phyloP scores from a whole-genome alignment of 2,113 vertebrate genomes.

The Dendropsophus ebraccatus region DNA sequence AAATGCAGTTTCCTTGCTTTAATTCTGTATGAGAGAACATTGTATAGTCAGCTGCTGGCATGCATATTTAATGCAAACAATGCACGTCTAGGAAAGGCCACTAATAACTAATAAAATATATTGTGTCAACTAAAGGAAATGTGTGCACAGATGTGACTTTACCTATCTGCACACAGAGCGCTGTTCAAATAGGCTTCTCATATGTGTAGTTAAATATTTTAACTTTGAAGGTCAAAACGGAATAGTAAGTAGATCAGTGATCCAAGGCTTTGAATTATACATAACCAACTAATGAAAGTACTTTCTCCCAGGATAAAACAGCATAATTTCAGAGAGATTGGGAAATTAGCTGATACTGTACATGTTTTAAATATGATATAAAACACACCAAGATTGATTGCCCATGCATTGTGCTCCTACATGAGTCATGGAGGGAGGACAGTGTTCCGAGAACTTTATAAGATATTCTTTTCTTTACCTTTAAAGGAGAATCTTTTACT shows the following conservation, averaged over 20 bases:
- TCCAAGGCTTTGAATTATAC: slow-evolving; percentile 48
- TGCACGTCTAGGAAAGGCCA: not conserved
- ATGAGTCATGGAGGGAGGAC: not conserved
- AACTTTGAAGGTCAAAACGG: slow-evolving; percentile 58
- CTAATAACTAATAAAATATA: slow-evolving; percentile 46
- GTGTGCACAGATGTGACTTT: slow-evolving; percentile 53
- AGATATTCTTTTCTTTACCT: no score
- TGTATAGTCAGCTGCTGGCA: slow-evolving; percentile 8
- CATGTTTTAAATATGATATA: slow-evolving; percentile 54
- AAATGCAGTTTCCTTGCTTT: slow-evolving; percentile 1
- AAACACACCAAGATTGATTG: slow-evolving; percentile 15
- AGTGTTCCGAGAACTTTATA: not conserved
- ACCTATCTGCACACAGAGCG: slow-evolving; percentile 11
- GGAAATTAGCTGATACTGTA: slow-evolving; percentile 16
- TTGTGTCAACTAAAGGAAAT: slow-evolving; percentile 39
- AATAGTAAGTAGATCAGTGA: slow-evolving; percentile 51
- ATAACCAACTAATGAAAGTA: slow-evolving; percentile 53
- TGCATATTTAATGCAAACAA: slow-evolving; percentile 45
- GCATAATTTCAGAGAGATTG: slow-evolving; percentile 36
- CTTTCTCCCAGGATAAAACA: slow-evolving; percentile 46
- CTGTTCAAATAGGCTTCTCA: slow-evolving; percentile 42
- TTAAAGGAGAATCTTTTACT: no score
- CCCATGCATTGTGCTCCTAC: not conserved
- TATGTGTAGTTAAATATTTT: slow-evolving; percentile 59
- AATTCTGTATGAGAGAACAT: slow-evolving; percentile 13